Base-by-base conservation (phyloP, 2,797 vertebrate genomes). In the Ctenosaura bakeri region DNA sequence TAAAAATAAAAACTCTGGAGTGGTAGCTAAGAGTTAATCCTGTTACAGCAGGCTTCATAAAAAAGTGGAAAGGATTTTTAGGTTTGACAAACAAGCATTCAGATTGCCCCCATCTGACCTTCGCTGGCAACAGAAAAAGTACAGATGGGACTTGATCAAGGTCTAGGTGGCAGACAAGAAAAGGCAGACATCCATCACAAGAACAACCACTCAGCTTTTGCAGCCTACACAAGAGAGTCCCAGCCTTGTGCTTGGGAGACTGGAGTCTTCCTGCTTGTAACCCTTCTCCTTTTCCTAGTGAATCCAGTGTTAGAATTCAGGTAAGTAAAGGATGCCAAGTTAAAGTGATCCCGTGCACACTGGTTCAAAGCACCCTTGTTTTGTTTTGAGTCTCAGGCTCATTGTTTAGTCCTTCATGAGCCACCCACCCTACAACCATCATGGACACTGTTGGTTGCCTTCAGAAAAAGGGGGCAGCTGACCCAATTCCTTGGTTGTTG, bases 1-100 rank as follows among this genome's bases (percentile, higher is more conserved):
- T 93, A 97, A 97, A 98, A 98, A 98, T 97, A 97, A 96, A 89
- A 97, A 96, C 96, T 97, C 96, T 96, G 73, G 86, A 94, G 92
- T 92, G 35, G 92, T 90, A 84, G 66, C 62, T n/a, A 35, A 0
- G 84, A 52, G 59, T 64, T 86, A 91, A 78, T 87, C 82, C 42
- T 42, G 71, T 86, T 91, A 83, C 38, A 54, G 38, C 0, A 80
- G 54, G 9, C n/a, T 77, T 66, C 24, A 3, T 38, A 64, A 64
- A 56, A 12, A 29, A 54, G 24, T n/a, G 79, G 54, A 16, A 24
- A 12, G 29, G 50, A 79, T 80, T 81, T 86, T 24, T 7, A 56
- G 29, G 56, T 77, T 84, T 89, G 56, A 20, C 8, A 29, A 86
- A 69, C 42, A 82, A 86, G 24, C 26, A 20, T 52, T 38, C 62